Base-by-base conservation (phyloP, 2,888 invertebrate species). In the Caenorhabditis sp. region DNA sequence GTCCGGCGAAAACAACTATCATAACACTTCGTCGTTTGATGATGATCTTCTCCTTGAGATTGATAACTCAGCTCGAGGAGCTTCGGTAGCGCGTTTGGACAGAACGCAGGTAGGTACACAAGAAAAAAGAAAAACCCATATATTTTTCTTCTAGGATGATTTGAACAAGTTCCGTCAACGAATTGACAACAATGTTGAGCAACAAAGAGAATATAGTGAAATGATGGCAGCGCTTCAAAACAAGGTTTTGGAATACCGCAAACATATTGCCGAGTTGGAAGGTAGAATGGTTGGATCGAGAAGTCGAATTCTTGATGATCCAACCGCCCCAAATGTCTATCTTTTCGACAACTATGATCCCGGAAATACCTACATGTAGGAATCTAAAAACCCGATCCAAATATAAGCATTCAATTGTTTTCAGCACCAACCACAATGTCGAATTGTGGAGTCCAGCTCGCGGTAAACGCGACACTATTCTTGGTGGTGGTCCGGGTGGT, bases 131-230 rank as follows among this genome's bases (percentile, higher is more conserved):
- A 1, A 49, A 14, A 10, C 21, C 4, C 24, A 72, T 14, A 49
- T 19, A 14, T 31, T 24, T 21, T 17, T 24, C 10, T 26, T 74
- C 31, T 73, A 85, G 76, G 86, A 87, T 51, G 86, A 86, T 62
- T 77, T 86, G 64, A 81, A 82, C 76, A 86, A 84, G 69, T 87
- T 84, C 78, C 78, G 76, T 36, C 81, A 86, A 64, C 74, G 86
- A 37, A 86, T 86, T 63, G 86, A 86, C 76, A 84, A 83, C 71
- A 86, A 82, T 66, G 86, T 85, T 37, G 86, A 85, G 64, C 83
- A 86, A 69, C 86, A 86, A 64, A 68, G 75, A 26, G 86, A 86
- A 63, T 87, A 86, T 68, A 84, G 83, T 19, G 86, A 86, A 59
- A 83, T 86, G 79, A 84, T 86, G 79, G 74, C 76, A 51, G 79